Evolutionary conservation across 2,797 vertebrate genomes (phyloP).

Genomic region (Cichlasoma orientale): DNA sequence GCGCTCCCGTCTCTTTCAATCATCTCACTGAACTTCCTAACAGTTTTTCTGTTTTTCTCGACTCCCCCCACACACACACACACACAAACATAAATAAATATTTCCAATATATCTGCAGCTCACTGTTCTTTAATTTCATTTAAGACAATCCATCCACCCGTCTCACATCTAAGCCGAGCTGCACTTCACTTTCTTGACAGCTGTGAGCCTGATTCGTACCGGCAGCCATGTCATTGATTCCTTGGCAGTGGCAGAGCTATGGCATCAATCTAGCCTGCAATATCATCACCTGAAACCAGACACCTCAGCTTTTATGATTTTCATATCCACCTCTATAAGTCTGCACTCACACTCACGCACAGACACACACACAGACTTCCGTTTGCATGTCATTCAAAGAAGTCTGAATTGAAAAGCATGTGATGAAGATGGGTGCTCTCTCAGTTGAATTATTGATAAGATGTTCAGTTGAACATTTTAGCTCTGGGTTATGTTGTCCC

Average conservation of each 20-base stretch:
- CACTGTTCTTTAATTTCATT: slow-evolving; percentile 61
- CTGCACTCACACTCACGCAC: not conserved
- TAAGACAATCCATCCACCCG: slow-evolving; percentile 55
- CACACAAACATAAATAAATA: slow-evolving; percentile 42
- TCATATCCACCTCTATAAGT: slow-evolving; percentile 32
- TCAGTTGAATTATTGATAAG: slow-evolving; percentile 66
- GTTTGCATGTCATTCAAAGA: slow-evolving; percentile 43
- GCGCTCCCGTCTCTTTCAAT: slow-evolving; percentile 5
- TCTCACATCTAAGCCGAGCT: slow-evolving; percentile 49
- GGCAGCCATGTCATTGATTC: slow-evolving; percentile 84
- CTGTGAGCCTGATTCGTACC: slow-evolving; percentile 76
- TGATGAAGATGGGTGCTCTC: slow-evolving; percentile 39
- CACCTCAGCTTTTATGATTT: slow-evolving; percentile 51
- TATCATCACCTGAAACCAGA: slow-evolving; percentile 74
- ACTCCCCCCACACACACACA: not conserved
- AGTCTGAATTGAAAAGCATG: slow-evolving; percentile 48
- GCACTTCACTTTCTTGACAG: slow-evolving; percentile 65
- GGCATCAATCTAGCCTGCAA: slow-evolving; percentile 69
- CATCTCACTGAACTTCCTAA: slow-evolving; percentile 18
- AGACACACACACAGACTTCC: not conserved
- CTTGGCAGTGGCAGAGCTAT: slow-evolving; percentile 60
- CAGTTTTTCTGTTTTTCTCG: not conserved
- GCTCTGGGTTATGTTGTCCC: slow-evolving; percentile 38
- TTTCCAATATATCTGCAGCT: slow-evolving; percentile 41
- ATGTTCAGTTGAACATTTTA: slow-evolving; percentile 52